A percentile compares a stretch with the other conserved stretches of the same genome.
Conservation (phyloP, 2,888 invertebrate genomes). For the Strigamia crassipes region DNA sequence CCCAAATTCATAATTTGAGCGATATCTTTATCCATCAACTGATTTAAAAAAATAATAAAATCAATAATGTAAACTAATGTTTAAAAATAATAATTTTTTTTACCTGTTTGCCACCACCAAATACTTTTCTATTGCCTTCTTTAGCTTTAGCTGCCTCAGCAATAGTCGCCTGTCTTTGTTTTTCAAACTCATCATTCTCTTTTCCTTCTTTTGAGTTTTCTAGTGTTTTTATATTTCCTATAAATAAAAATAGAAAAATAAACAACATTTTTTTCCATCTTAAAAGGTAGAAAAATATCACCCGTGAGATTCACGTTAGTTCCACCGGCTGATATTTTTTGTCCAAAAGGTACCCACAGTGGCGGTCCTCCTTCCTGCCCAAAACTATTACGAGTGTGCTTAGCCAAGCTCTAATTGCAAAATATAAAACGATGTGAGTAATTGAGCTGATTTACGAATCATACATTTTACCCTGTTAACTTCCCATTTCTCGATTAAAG, state of each 20-base stretch:
- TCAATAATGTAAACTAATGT: neutral
- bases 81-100: neutral
- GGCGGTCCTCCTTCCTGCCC: slow-evolving; percentile 80
- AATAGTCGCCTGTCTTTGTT: slow-evolving; percentile 86
- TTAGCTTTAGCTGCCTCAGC: slow-evolving; percentile 76
- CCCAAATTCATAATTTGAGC: slow-evolving; percentile 77
- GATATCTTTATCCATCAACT: slow-evolving; percentile 56
- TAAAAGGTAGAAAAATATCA: neutral
- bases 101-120: slow-evolving; percentile 56
- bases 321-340: slow-evolving; percentile 63
- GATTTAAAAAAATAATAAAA: slow-evolving; percentile 10
- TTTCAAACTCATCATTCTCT: slow-evolving; percentile 83
- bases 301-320: neutral
- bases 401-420: slow-evolving; percentile 45
- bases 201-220: slow-evolving; percentile 62
- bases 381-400: slow-evolving; percentile 58
- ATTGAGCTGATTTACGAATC: neutral
- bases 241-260: neutral
- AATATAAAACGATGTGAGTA: neutral
- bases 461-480: slow-evolving; percentile 62
- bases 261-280: neutral
- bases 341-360: slow-evolving; percentile 90
- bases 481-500: slow-evolving; percentile 88
- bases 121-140: slow-evolving; percentile 55
- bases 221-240: slow-evolving; percentile 53